Base-by-base conservation (phyloP, 2,888 invertebrate genomes). In the Leptothorax acervorum region DNA sequence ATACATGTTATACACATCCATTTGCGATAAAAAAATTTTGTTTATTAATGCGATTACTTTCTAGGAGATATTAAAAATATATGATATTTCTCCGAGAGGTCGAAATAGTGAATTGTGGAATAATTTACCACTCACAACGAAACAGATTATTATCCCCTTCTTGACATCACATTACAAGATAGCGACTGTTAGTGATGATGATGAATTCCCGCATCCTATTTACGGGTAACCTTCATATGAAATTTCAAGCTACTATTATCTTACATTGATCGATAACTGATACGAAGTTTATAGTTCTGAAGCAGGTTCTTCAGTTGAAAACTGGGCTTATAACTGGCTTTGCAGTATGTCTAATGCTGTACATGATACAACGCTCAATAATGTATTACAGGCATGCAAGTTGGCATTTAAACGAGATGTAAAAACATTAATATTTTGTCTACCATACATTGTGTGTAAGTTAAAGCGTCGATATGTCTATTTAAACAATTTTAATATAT, bases 271-370 rank as follows among this genome's bases (percentile, higher is more conserved):
- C 23, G 12, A 31, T 68, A 60, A 62, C 28, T 63, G 9, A 71
- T 55, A 31, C 31, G 65, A 74, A 65, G 15, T 82, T 45, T 71
- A 28, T 55, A 97, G 97, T 28, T 97, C 97, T 0, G 96, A 96
- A 66, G 95, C 96, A 73, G 97, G 97, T 5, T 96, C 96, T 1
- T 96, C 96, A 0, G 97, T 97, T 91, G 96, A 97, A 89, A 96
- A 96, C 87, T 98, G 98, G 98, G 96, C 97, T 4, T 97, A 97
- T 92, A 97, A 97, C 89, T 98, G 98, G 98, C 96, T 97, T 0
- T 96, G 96, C 57, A 97, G 97, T 87, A 95, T 98, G 86, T 97
- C 97, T 6, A 96, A 96, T 0, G 95, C 95, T 0, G 96, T 97
- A 55, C 95, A 96, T 31, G 95, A 96, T 0, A 95, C 96, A 55